Percentiles rank a stretch among this genome's conserved stretches.
Evolutionary conservation across 2,113 vertebrate species (phyloP).

Genomic region (Onychostoma macrolepis): DNA sequence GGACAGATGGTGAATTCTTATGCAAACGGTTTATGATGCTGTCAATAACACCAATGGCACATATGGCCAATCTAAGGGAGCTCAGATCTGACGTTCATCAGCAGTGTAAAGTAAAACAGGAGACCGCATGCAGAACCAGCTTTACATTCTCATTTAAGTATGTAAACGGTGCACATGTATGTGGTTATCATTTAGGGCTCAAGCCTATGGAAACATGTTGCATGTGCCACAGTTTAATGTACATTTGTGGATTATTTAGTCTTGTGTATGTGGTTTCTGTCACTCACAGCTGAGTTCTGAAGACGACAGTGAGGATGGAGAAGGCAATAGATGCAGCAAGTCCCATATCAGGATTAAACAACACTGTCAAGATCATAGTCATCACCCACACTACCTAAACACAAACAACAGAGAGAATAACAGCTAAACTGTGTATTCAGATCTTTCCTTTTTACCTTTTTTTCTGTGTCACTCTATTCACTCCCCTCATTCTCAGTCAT

Average conservation of each 20-base stretch:
- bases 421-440: background rate
- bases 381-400: conserved; percentile 80
- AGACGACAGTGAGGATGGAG: conserved; percentile 87
- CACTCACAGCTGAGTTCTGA: conserved; percentile 90
- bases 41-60: background rate
- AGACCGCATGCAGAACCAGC: background rate
- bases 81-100: conserved; percentile 1
- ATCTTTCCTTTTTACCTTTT: background rate
- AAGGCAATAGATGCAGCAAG: conserved; percentile 84
- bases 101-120: background rate
- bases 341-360: conserved; percentile 89
- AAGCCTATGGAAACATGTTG: background rate
- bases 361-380: conserved; percentile 84
- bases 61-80: conserved; percentile 8
- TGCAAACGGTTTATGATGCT: background rate
- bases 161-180: background rate
- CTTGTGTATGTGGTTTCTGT: conserved; percentile 25
- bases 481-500: background rate
- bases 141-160: background rate
- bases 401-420: background rate
- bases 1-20: background rate
- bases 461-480: background rate
- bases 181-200: background rate
- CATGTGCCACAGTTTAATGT: background rate
- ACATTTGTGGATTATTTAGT: background rate